Conservation (phyloP, 2,113 vertebrate genomes). For the Burhinus bistriatus region DNA sequence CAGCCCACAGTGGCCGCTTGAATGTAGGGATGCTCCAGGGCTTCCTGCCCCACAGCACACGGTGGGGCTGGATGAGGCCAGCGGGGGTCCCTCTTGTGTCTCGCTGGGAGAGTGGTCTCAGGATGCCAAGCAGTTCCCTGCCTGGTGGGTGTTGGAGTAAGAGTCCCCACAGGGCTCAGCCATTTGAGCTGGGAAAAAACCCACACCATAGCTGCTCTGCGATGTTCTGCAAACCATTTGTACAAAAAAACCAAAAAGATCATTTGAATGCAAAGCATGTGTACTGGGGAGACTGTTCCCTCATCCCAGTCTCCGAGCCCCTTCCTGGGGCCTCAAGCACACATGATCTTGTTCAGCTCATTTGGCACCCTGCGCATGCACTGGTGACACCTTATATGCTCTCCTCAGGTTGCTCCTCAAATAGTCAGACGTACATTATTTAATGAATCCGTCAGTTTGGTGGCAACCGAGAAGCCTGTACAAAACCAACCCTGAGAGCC, state of each 20-base stretch:
- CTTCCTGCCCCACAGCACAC: neutral
- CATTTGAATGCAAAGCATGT: neutral
- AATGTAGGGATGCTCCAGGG: accelerated
- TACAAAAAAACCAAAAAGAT: neutral
- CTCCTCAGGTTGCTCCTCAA: neutral
- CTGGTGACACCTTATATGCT: neutral
- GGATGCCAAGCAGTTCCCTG: neutral
- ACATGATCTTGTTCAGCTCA: neutral
- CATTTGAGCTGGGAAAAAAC: neutral
- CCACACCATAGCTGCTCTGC: neutral
- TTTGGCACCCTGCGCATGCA: accelerated
- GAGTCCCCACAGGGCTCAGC: neutral
- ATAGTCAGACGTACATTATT: neutral
- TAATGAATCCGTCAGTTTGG: neutral
- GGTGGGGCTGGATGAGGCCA: neutral
- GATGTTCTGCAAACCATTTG: neutral
- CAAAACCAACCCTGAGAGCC: neutral
- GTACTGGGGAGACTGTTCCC: neutral
- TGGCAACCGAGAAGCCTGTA: neutral
- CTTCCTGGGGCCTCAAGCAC: accelerated
- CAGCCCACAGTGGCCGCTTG: accelerated
- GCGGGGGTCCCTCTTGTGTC: neutral
- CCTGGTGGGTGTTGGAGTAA: neutral
- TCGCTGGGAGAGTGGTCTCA: neutral
- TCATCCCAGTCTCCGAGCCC: neutral